Conservation (phyloP, 2,888 invertebrate genomes). For the Pandemis corylana region DNA sequence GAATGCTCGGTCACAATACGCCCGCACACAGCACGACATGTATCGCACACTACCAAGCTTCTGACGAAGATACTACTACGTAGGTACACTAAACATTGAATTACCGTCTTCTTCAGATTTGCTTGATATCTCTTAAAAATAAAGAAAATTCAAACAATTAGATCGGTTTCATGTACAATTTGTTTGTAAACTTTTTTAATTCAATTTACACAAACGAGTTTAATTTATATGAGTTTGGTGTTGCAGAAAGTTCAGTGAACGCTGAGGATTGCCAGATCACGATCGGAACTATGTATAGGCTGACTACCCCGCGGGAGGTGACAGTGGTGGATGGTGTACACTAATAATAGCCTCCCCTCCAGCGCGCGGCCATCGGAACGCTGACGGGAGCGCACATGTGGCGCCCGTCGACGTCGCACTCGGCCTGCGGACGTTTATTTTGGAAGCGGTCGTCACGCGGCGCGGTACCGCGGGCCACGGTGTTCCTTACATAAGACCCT, state of each 20-base stretch:
- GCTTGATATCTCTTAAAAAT: background rate
- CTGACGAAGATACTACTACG: background rate
- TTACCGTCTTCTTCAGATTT: background rate
- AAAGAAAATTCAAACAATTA: background rate
- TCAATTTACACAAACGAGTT: slow-evolving; percentile 29
- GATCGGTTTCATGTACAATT: background rate
- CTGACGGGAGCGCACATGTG: slow-evolving; percentile 80
- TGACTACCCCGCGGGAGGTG: slow-evolving; percentile 84
- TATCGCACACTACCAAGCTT: slow-evolving; percentile 13
- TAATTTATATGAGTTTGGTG: slow-evolving; percentile 51
- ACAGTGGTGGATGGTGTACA: slow-evolving; percentile 83
- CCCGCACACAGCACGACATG: slow-evolving; percentile 43
- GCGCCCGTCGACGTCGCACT: slow-evolving; percentile 72
- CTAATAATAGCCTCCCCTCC: slow-evolving; percentile 85
- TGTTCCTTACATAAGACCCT: slow-evolving; percentile 76
- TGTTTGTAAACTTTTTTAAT: slow-evolving; percentile 12
- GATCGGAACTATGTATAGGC: slow-evolving; percentile 82
- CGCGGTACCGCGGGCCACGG: slow-evolving; percentile 80
- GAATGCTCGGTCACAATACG: slow-evolving; percentile 61
- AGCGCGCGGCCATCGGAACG: slow-evolving; percentile 74
- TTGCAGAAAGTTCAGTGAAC: slow-evolving; percentile 81
- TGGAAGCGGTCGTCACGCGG: slow-evolving; percentile 81
- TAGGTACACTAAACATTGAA: background rate
- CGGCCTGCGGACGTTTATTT: slow-evolving; percentile 78
- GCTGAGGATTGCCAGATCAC: slow-evolving; percentile 79